Evolutionary conservation across 1,140 invertebrate genomes (phyloP).

Genomic region (Drosophila subpulchrella): DNA sequence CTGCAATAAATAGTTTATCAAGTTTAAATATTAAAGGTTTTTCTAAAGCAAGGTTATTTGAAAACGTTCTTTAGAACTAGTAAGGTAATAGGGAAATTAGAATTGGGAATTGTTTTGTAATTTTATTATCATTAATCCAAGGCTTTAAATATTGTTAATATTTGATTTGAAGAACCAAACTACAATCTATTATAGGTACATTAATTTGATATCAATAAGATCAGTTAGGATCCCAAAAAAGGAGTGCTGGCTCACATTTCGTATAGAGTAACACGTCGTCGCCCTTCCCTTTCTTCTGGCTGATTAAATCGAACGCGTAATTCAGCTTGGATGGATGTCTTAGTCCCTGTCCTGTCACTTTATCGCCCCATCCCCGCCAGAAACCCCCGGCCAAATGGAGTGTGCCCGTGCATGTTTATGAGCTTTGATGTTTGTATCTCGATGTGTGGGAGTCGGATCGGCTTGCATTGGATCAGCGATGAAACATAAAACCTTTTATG

Average conservation of each 20-base stretch:
- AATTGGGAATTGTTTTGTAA: too few species aligned
- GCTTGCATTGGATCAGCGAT: slow-evolving; percentile 33
- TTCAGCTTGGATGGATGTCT: slow-evolving; percentile 45
- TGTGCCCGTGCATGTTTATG: slow-evolving; percentile 66
- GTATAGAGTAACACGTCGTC: slow-evolving; percentile 26
- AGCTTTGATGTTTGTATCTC: slow-evolving; percentile 30
- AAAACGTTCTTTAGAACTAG: too few species aligned
- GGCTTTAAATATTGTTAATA: too few species aligned
- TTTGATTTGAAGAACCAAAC: too few species aligned
- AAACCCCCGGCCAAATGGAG: slow-evolving; percentile 2
- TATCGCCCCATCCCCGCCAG: background rate
- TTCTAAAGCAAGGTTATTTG: too few species aligned
- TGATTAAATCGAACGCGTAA: slow-evolving; percentile 65
- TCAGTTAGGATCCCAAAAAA: background rate
- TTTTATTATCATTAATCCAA: too few species aligned
- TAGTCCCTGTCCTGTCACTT: slow-evolving; percentile 9
- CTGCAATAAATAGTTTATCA: too few species aligned
- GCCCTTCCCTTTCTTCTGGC: background rate
- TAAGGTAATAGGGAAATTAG: too few species aligned
- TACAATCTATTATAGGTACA: background rate
- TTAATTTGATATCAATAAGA: background rate
- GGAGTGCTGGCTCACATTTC: background rate
- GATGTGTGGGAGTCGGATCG: slow-evolving; percentile 38
- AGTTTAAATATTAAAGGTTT: background rate
- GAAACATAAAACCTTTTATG: slow-evolving; percentile 29